Evolutionary conservation across 2,797 vertebrate species (phyloP).

Genomic region (Crocodylus rhombifer): DNA sequence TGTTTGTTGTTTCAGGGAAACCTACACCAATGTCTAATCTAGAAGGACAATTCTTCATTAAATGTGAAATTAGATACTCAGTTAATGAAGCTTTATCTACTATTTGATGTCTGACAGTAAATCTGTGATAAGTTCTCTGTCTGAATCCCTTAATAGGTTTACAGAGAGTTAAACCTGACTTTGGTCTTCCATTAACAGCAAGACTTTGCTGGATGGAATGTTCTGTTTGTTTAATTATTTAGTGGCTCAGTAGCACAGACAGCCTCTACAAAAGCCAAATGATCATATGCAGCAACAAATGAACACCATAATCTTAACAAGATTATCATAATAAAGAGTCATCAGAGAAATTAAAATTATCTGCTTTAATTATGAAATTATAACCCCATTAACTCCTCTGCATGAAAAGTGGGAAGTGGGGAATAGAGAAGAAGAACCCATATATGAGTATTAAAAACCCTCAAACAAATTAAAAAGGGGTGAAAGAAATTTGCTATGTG

Average conservation of each 20-base stretch:
- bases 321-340: slow-evolving; percentile 81
- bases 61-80: slow-evolving; percentile 57
- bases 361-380: slow-evolving; percentile 85
- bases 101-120: slow-evolving; percentile 53
- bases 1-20: neutral
- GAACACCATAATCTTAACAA: slow-evolving; percentile 81
- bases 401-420: slow-evolving; percentile 77
- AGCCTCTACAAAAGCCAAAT: slow-evolving; percentile 70
- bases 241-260: slow-evolving; percentile 58
- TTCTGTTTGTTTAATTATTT: slow-evolving; percentile 76
- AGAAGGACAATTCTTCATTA: slow-evolving; percentile 51
- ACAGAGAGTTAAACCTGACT: slow-evolving; percentile 61
- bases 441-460: slow-evolving; percentile 76
- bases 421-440: slow-evolving; percentile 75
- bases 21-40: neutral
- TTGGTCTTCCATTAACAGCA: slow-evolving; percentile 69
- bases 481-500: slow-evolving; percentile 34
- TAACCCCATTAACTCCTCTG: slow-evolving; percentile 83
- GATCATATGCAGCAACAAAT: slow-evolving; percentile 76
- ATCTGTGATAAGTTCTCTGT: slow-evolving; percentile 32
- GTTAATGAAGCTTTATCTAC: slow-evolving; percentile 64
- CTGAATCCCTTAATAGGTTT: slow-evolving; percentile 62
- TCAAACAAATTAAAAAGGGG: slow-evolving; percentile 67
- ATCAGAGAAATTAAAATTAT: slow-evolving; percentile 84
- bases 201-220: slow-evolving; percentile 48